Conservation (phyloP, 2,888 invertebrate genomes). For the Sturmia bella region DNA sequence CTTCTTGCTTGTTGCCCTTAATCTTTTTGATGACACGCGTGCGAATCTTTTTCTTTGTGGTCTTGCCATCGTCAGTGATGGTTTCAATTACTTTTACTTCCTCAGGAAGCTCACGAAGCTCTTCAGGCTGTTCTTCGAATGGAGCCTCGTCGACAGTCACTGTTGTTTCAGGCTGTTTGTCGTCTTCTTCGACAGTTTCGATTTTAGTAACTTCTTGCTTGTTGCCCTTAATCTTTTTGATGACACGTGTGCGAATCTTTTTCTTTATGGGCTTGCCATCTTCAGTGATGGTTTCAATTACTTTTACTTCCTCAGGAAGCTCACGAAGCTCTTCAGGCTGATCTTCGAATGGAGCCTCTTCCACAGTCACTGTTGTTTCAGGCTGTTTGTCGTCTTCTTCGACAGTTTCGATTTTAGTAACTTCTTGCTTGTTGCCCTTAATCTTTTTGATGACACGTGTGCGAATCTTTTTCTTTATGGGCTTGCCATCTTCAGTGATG, state of each 20-base stretch:
- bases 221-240: conserved; percentile 31
- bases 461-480: conserved; percentile 72
- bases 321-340: conserved; percentile 70
- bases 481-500: conserved; percentile 76
- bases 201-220: conserved; percentile 45
- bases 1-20: conserved; percentile 44
- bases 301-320: conserved; percentile 68
- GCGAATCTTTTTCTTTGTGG: not conserved
- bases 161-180: conserved; percentile 34
- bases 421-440: conserved; percentile 75
- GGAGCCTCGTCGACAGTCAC: not conserved
- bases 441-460: conserved; percentile 46
- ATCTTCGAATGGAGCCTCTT: not conserved
- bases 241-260: conserved; percentile 44
- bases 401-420: conserved; percentile 76
- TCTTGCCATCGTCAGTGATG: not conserved
- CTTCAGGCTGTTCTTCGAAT: not conserved
- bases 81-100: conserved; percentile 5
- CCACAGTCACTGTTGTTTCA: conserved; percentile 74
- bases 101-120: not conserved
- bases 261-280: conserved; percentile 44
- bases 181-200: conserved; percentile 35
- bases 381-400: conserved; percentile 79
- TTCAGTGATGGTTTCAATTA: conserved; percentile 27
- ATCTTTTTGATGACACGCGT: conserved; percentile 37